Conservation (phyloP, 2,113 vertebrate species). For the Genyomyrus donnyi region DNA sequence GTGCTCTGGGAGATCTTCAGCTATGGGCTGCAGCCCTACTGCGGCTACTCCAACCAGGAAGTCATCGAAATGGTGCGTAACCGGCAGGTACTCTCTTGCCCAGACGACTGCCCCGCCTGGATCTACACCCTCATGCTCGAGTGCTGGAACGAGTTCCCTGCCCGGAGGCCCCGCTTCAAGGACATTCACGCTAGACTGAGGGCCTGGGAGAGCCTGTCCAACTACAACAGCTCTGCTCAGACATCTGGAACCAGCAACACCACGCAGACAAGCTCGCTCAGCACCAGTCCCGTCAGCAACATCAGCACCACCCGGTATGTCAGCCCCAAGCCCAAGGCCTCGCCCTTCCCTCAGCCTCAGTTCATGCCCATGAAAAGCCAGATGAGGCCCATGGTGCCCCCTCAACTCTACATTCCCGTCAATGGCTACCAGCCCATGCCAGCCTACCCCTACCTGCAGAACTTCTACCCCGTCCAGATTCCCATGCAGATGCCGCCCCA, state of each 20-base stretch:
- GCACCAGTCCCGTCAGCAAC: constrained; percentile 91
- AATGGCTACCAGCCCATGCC: constrained; percentile 92
- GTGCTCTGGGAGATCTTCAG: constrained; percentile 95
- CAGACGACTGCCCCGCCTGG: constrained; percentile 89
- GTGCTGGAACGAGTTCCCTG: constrained; percentile 89
- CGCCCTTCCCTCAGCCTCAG: constrained; percentile 79
- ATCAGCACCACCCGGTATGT: constrained; percentile 80
- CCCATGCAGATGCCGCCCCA: constrained; percentile 85
- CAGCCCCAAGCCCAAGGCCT: constrained; percentile 79
- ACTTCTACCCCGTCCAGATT: constrained; percentile 94
- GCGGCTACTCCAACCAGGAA: constrained; percentile 92
- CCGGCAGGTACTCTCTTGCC: constrained; percentile 82
- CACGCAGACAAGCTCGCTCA: constrained; percentile 93
- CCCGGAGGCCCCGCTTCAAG: constrained; percentile 85
- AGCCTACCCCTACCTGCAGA: constrained; percentile 82
- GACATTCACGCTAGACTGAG: constrained; percentile 85
- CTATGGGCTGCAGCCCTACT: constrained; percentile 93
- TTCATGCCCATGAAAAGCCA: constrained; percentile 87
- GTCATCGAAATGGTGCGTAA: constrained; percentile 90
- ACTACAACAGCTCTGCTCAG: constrained; percentile 86
- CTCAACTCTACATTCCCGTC: constrained; percentile 91
- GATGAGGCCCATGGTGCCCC: constrained; percentile 78
- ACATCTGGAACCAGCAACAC: constrained; percentile 88
- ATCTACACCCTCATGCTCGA: constrained; percentile 90
- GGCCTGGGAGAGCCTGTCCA: constrained; percentile 85